A percentile compares a stretch with the other conserved stretches of the same genome.
These are phyloP conservation scores for Gambelia wislizenii DNA, from an alignment of 2,797 vertebrate genomes.

Conservation along the genomic window DNA sequence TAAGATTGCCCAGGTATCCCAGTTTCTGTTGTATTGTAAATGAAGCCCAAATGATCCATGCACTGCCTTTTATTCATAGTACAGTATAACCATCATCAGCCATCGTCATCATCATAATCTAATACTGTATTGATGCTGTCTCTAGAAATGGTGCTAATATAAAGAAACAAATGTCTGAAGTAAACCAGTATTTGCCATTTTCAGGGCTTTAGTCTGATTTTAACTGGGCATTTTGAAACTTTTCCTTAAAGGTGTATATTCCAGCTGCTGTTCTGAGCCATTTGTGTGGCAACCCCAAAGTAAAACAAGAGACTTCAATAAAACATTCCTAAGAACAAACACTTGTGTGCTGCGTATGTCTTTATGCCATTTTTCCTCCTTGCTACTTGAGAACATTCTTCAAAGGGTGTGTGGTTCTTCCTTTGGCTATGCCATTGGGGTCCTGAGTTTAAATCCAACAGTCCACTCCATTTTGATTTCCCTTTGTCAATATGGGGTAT, in stretches of 20 bases:
- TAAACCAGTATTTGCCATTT: neutral
- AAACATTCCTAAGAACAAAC: neutral
- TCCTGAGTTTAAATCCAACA: neutral
- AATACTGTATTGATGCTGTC: neutral
- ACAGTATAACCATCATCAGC: neutral
- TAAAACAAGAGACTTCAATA: neutral
- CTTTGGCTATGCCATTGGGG: neutral
- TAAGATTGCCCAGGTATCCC: neutral
- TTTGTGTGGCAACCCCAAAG: neutral
- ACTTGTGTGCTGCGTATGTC: neutral
- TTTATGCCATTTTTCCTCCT: neutral
- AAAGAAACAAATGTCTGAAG: neutral
- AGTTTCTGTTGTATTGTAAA: neutral
- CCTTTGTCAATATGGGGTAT: neutral
- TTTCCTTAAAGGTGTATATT: neutral
- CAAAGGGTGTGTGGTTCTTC: neutral
- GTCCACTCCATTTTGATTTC: too few relatives aligned
- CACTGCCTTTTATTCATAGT: neutral
- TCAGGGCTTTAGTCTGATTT: neutral
- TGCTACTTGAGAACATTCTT: neutral
- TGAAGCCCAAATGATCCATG: neutral
- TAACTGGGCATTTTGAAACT: neutral
- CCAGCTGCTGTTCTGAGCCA: neutral
- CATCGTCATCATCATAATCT: neutral
- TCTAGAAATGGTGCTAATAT: neutral